Evolutionary conservation across 2,113 vertebrate genomes (phyloP).

Genomic region (Gymnocephalus cernua): DNA sequence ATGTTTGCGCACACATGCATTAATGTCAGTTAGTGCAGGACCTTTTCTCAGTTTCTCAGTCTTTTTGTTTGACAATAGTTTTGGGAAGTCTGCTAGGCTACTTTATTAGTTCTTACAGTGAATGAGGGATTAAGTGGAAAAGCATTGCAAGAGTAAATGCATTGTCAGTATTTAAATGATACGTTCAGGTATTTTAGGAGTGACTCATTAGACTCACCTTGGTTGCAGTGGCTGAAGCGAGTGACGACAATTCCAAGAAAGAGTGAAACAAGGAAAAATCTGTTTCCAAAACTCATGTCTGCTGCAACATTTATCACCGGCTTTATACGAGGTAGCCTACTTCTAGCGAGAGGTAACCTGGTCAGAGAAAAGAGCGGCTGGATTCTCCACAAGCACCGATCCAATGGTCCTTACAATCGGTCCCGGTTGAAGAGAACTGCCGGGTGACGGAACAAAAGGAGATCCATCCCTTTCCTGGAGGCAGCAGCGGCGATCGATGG

Average conservation of each 20-base stretch:
- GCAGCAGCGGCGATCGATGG: slow-evolving; percentile 12
- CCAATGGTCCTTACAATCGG: slow-evolving; percentile 61
- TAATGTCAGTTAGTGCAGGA: not conserved
- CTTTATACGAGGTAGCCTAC: slow-evolving; percentile 9
- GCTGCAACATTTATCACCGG: slow-evolving; percentile 64
- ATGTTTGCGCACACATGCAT: not conserved
- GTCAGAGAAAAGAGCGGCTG: slow-evolving; percentile 18
- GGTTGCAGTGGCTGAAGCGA: slow-evolving; percentile 71
- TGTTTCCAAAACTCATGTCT: slow-evolving; percentile 80
- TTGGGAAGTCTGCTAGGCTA: not conserved
- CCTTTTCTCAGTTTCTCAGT: not conserved
- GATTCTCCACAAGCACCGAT: slow-evolving; percentile 36
- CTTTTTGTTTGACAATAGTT: slow-evolving; percentile 3
- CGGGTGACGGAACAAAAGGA: slow-evolving; percentile 17
- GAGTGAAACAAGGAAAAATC: slow-evolving; percentile 70
- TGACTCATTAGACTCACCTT: slow-evolving; percentile 73
- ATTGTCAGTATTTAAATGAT: not conserved
- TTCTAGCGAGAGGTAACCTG: slow-evolving; percentile 35
- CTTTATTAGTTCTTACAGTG: not conserved
- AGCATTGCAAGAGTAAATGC: not conserved
- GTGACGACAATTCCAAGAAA: slow-evolving; percentile 73
- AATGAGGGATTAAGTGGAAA: not conserved
- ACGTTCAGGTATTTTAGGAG: not conserved
- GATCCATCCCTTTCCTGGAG: slow-evolving; percentile 63
- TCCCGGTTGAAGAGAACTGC: slow-evolving; percentile 32